These are phyloP conservation scores for Limonius californicus DNA, from an alignment of 1,140 invertebrate genomes.

Conservation along the genomic window DNA sequence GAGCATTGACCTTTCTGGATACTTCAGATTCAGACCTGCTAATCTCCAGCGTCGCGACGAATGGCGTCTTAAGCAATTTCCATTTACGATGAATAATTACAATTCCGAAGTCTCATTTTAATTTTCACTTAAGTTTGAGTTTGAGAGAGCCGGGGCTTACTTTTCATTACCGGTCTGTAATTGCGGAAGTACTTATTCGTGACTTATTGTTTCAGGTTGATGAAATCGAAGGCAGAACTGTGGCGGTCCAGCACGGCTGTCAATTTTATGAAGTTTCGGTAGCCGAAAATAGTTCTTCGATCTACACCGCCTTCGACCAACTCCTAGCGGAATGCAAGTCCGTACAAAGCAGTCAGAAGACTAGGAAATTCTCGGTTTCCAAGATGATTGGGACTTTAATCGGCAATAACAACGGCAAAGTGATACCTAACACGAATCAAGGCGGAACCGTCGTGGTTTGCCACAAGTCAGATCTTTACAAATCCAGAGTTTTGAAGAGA, in stretches of 20 bases:
- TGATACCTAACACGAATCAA: constrained; percentile 41
- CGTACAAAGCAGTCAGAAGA: constrained; percentile 50
- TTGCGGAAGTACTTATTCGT: constrained; percentile 9
- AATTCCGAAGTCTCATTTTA: too few species aligned
- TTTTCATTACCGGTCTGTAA: too few species aligned
- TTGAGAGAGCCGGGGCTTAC: too few species aligned
- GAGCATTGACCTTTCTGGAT: not conserved
- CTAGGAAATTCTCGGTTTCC: constrained; percentile 70
- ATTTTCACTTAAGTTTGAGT: too few species aligned
- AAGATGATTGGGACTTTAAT: constrained; percentile 76
- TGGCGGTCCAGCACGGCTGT: constrained; percentile 61
- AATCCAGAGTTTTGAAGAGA: constrained; percentile 52
- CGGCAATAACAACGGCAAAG: constrained; percentile 50
- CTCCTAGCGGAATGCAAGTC: constrained; percentile 62
- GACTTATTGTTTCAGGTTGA: constrained; percentile 54
- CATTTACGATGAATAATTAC: too few species aligned
- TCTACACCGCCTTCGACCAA: constrained; percentile 66
- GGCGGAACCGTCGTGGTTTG: constrained; percentile 56
- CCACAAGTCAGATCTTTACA: constrained; percentile 56
- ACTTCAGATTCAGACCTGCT: not conserved
- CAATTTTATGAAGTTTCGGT: constrained; percentile 74
- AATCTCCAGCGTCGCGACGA: constrained; percentile 2
- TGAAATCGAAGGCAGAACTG: constrained; percentile 63
- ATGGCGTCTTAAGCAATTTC: too few species aligned
- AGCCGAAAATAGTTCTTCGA: constrained; percentile 67